Percentiles rank a stretch among this genome's conserved stretches.
Evolutionary conservation across 1,140 invertebrate genomes (phyloP).

Genomic region (Euschistus heros): DNA sequence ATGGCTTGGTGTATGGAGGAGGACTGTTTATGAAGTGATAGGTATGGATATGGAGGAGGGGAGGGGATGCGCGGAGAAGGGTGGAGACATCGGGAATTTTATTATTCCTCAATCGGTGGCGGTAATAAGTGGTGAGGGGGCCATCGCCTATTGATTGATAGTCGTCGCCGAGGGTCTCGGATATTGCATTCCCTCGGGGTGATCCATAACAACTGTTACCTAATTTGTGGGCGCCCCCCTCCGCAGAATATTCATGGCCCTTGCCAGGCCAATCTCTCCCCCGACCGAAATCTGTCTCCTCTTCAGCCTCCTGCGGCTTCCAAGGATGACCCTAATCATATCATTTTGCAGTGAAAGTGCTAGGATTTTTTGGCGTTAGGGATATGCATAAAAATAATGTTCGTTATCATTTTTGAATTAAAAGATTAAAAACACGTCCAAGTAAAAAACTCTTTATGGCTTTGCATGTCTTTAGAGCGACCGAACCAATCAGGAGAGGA

Average conservation of each 20-base stretch:
- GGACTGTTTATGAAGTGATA: constrained; percentile 5
- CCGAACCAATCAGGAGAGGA: too few species aligned
- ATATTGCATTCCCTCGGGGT: constrained; percentile 12
- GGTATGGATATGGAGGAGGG: background rate
- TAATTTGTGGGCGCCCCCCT: constrained; percentile 3
- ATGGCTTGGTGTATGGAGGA: too few species aligned
- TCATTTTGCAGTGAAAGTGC: too few species aligned
- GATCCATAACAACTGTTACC: constrained; percentile 17
- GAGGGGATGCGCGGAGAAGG: background rate
- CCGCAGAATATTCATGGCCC: constrained; percentile 14
- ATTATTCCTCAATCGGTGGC: constrained; percentile 12
- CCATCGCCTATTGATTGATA: constrained; percentile 5
- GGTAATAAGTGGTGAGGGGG: background rate
- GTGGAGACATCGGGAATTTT: background rate
- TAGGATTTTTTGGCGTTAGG: too few species aligned
- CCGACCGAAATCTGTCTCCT: background rate
- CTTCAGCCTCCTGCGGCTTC: background rate
- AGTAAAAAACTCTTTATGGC: too few species aligned
- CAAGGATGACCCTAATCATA: background rate
- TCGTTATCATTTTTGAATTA: too few species aligned
- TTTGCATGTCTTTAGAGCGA: too few species aligned
- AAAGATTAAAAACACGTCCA: too few species aligned
- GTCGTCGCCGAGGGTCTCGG: background rate
- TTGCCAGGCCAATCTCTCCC: background rate
- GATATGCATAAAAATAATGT: too few species aligned